Conservation (phyloP, 1,140 invertebrate genomes). For the Arion vulgaris region DNA sequence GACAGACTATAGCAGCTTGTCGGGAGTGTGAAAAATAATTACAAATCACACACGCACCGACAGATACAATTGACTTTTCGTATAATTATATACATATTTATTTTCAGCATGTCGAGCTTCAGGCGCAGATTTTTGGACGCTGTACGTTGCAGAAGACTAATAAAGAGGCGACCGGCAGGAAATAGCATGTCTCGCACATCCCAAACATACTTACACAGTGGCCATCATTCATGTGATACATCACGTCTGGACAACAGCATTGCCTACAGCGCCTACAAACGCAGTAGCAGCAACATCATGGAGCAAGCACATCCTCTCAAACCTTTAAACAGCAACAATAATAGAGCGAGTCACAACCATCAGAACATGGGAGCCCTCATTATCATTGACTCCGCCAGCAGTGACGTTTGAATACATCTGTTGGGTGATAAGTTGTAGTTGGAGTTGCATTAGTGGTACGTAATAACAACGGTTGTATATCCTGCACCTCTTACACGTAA, state of each 20-base stretch:
- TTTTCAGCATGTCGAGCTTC: conserved; percentile 40
- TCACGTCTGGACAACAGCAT: conserved; percentile 29
- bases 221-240: conserved; percentile 3
- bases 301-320: conserved; percentile 6
- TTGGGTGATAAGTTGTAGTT: too few relatives aligned
- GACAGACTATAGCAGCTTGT: too few relatives aligned
- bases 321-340: conserved; percentile 1
- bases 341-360: not conserved
- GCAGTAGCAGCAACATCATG: not conserved
- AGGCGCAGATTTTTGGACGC: conserved; percentile 42
- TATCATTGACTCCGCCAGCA: not conserved
- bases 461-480: too few relatives aligned
- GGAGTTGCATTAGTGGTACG: too few relatives aligned
- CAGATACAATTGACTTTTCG: too few relatives aligned
- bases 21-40: too few relatives aligned
- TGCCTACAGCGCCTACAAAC: conserved; percentile 31
- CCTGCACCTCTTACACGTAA: too few relatives aligned
- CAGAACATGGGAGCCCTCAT: not conserved
- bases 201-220: conserved; percentile 44
- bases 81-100: not conserved
- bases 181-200: conserved; percentile 44
- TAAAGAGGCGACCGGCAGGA: conserved; percentile 16
- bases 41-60: too few relatives aligned
- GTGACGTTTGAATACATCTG: too few relatives aligned
- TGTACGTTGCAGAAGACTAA: conserved; percentile 34